Conservation (phyloP, 2,113 vertebrate species). For the Pionites leucogaster region DNA sequence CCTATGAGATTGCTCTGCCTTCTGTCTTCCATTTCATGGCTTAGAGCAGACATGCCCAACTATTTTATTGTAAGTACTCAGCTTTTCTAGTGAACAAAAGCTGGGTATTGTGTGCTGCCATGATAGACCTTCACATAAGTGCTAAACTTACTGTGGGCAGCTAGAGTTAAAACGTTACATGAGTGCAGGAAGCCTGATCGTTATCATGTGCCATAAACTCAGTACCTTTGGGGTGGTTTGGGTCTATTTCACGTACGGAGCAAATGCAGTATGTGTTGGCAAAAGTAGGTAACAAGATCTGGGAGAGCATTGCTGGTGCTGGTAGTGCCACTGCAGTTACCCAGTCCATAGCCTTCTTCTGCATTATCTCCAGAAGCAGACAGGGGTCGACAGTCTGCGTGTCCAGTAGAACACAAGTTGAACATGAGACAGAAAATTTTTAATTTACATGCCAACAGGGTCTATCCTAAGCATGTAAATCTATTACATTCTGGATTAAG, state of each 20-base stretch:
- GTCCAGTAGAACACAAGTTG: neutral
- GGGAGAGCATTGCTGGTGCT: neutral
- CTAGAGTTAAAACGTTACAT: neutral
- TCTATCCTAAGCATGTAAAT: neutral
- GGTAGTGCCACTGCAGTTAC: neutral
- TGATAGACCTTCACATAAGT: neutral
- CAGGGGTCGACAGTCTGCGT: neutral
- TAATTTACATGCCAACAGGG: neutral
- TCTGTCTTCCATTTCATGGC: neutral
- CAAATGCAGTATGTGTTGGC: neutral
- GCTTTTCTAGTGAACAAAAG: neutral
- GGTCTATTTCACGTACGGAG: neutral
- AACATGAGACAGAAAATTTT: neutral
- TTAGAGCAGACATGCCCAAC: neutral
- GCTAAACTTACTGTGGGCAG: neutral
- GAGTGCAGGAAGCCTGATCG: neutral
- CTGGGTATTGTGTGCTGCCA: neutral
- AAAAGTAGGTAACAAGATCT: neutral
- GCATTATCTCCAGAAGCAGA: neutral
- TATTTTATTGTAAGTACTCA: neutral
- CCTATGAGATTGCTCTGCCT: neutral
- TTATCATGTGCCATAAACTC: neutral
- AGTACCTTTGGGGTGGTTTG: neutral
- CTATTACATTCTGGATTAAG: neutral
- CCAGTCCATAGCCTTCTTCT: neutral